Evolutionary conservation across 2,888 invertebrate genomes (phyloP), one percentile per base, ranked within the genome.

Genomic region (Synergus itoensis): DNA sequence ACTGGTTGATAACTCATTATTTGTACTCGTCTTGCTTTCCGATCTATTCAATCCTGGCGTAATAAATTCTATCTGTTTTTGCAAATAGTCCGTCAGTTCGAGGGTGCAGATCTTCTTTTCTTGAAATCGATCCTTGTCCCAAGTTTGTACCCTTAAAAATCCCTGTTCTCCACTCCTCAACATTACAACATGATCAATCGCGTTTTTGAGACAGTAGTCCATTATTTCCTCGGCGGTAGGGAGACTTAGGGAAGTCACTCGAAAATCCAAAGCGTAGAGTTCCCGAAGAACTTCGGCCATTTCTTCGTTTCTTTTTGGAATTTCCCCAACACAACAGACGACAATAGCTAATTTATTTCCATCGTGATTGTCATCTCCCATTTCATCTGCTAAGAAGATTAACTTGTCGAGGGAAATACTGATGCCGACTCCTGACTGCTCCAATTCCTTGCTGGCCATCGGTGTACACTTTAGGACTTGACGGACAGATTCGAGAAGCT

Each of bases 401-500:
- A 98, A 93, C 87, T 96, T 95, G 87, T 98, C 98, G 80, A 98
- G 91, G 0, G 96, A 97, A 88, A 98, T 94, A 5, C 98, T 97
- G 84, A 98, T 95, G 0, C 98, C 98, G 0, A 96, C 97, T 0
- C 96, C 97, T 7, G 93, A 93, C 84, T 94, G 94, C 45, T 89
- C 90, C 1, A 88, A 86, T 75, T 92, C 92, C 65, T 89, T 91
- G 69, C 87, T 86, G 4, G 90, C 85, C 18, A 89, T 87, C 48
- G 89, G 90, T 0, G 92, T 90, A 21, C 90, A 86, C 65, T 92
- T 92, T 4, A 93, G 91, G 7, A 93, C 92, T 83, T 94, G 94
- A 92, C 96, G 94, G 88, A 96, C 96, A 77, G 95, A 94, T 77
- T 94, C 93, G 16, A 99, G 94, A 93, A 98, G 94, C 12, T 94